Conservation (phyloP, 2,888 invertebrate species). For the Xylocampa areola region DNA sequence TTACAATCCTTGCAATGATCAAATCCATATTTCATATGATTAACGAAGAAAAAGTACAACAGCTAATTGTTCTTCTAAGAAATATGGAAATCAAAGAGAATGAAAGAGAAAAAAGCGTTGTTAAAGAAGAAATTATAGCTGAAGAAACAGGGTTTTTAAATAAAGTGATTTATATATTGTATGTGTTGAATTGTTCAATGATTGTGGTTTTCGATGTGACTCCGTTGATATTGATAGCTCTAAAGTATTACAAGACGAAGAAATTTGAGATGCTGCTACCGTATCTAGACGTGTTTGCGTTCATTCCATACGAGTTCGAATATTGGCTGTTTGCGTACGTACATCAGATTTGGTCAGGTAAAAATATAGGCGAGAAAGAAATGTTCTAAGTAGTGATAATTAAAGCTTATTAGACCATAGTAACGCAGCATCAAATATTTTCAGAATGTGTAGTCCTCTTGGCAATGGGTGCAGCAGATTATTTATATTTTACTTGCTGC, state of each 20-base stretch:
- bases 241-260: slow-evolving; percentile 63
- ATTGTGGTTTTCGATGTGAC: slow-evolving; percentile 62
- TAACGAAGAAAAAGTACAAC: slow-evolving; percentile 50
- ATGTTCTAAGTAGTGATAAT: not conserved
- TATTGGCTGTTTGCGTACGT: slow-evolving; percentile 69
- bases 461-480: slow-evolving; percentile 66
- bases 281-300: slow-evolving; percentile 66
- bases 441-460: slow-evolving; percentile 67
- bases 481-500: slow-evolving; percentile 69
- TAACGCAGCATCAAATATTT: slow-evolving; percentile 31
- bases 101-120: slow-evolving; percentile 26
- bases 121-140: slow-evolving; percentile 51
- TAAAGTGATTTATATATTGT: slow-evolving; percentile 59
- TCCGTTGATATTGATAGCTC: slow-evolving; percentile 63
- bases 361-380: slow-evolving; percentile 1
- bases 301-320: slow-evolving; percentile 63
- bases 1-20: slow-evolving; percentile 55
- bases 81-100: slow-evolving; percentile 55
- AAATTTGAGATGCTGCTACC: slow-evolving; percentile 65
- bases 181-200: slow-evolving; percentile 62
- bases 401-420: not conserved
- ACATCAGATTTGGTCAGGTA: slow-evolving; percentile 71
- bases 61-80: slow-evolving; percentile 53
- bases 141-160: slow-evolving; percentile 59
- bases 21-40: slow-evolving; percentile 57